These are phyloP conservation scores for Aphis gossypii DNA, from an alignment of 1,140 invertebrate genomes.

Conservation along the genomic window DNA sequence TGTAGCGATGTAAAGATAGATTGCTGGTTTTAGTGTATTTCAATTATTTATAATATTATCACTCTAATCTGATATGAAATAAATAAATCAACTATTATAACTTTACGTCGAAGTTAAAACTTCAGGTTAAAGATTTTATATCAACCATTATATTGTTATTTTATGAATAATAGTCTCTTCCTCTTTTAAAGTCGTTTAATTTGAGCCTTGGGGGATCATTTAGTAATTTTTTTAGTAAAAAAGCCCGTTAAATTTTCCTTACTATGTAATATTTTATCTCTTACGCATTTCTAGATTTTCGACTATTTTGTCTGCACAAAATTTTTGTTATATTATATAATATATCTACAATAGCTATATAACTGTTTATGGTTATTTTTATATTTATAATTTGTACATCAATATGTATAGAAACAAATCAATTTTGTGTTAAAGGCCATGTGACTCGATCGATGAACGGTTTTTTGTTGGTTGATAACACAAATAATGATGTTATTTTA, in stretches of 20 bases:
- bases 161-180: no score
- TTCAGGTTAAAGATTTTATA: no score
- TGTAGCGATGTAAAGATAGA: no score
- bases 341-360: not conserved
- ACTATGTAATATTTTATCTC: not conserved
- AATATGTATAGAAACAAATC: not conserved
- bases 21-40: no score
- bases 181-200: not conserved
- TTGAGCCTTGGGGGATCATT: not conserved
- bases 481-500: not conserved
- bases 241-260: not conserved
- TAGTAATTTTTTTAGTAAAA: not conserved
- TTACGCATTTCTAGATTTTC: not conserved
- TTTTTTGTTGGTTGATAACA: not conserved
- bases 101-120: no score
- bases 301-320: not conserved
- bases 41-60: no score
- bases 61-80: no score
- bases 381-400: not conserved
- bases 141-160: no score
- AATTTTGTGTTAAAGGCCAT: conserved; percentile 6
- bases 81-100: no score
- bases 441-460: not conserved
- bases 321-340: not conserved
- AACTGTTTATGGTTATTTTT: not conserved